Evolutionary conservation across 2,113 vertebrate species (phyloP), one percentile per base, ranked within the genome.

Genomic region (Vombatus ursinus): DNA sequence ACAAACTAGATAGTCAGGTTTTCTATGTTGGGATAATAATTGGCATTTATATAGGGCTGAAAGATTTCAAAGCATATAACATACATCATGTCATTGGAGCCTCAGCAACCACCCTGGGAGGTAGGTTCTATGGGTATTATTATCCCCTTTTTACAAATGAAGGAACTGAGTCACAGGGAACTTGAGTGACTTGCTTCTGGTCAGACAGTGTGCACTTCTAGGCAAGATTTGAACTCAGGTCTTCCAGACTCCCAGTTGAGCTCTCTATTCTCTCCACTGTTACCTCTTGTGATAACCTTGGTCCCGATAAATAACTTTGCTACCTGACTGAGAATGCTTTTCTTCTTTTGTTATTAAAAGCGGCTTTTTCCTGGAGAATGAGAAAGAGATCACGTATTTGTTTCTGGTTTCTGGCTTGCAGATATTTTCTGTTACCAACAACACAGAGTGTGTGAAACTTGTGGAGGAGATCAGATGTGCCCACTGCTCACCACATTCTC

Each of bases 381-480:
- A 37, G 92, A 91, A 94, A 96, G 91, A 37, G 94, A 90, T 98
- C n/a, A 52, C 94, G 52, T 93, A n/a, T 96, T 98, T 98, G 84
- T 98, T 97, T 99, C 97, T 98, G 97, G 94, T 98, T 98, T 99
- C 96, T 98, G 98, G 95, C 97, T 99, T 99, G 98, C 99, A 99
- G 99, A 99, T 99, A 98, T 99, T 99, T 98, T 99, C 99, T 98
- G 98, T 98, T 97, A 99, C 99, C 98, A 99, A 99, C 99, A 99
- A 99, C 98, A 99, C 99, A 91, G 99, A 99, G 98, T 99, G 99
- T 98, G 99, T 98, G 98, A 99, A 99, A 98, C 99, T 99, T 97
- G 98, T 99, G 98, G 99, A 99, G 97, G 99, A 99, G 99, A 99
- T 99, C 99, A 99, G 99, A 98, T 99, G 99, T 97, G 99, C 99